Base-by-base conservation (phyloP, 2,797 vertebrate genomes). In the Mallotus villosus region DNA sequence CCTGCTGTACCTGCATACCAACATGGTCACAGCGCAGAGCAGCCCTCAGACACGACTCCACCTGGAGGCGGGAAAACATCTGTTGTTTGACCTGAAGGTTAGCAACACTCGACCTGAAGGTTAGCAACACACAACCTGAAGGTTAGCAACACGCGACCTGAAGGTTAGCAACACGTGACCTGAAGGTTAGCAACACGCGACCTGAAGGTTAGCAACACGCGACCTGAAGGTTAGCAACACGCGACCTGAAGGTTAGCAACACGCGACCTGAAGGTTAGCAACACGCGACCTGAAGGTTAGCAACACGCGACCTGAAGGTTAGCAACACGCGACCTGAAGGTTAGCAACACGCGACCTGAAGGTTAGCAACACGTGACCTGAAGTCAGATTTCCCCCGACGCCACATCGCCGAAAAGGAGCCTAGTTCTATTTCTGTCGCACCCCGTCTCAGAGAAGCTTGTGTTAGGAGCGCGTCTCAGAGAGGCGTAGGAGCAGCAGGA, bases 1-100 rank as follows among this genome's bases (percentile, higher is more conserved):
- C 11, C 85, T 85, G 90, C 87, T 67, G 74, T 63, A 68, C 11
- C 85, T 85, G 90, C 87, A 90, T 90, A 85, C 85, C 89, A 85
- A 92, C 85, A 65, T 61, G 78, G 63, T 51, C 5, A 57, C 71
- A 8, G 72, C 5, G 59, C 71, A 8, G 72, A 75, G 72, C 68
- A 77, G 80, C 83, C 81, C 72, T 68, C 82, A 81, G 83, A 81
- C 75, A 84, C 78, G 73, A 57, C 79, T 65, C 66, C 74, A 86
- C 88, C 85, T 87, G 82, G 72, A 68, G 83, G 74, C 80, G 87
- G 86, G 77, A 82, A 62, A 79, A 64, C 63, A 66, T 79, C 75
- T 82, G 68, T 32, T 85, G 76, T 84, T 85, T 84, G 81, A 89
- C 84, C 86, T 84, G 72, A 76, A 86, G 84, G 86, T 80, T 27